Evolutionary conservation across 2,113 vertebrate species (phyloP), one percentile per base, ranked within the genome.

Genomic region (Etheostoma cragini): DNA sequence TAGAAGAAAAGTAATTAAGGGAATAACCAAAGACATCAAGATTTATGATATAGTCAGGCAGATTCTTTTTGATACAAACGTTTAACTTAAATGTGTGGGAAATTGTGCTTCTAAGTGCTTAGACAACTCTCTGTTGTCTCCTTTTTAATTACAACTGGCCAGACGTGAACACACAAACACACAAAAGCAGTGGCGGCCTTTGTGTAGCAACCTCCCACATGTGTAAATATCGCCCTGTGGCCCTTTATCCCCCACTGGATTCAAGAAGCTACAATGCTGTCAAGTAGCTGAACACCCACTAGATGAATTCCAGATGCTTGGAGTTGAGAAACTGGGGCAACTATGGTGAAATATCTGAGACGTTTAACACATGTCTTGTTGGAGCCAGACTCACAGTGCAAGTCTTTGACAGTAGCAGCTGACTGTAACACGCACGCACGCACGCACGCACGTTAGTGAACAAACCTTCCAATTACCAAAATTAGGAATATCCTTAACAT

Each of bases 291-390:
- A 78, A 87, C 87, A 75, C 85, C 88, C 89, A 89, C 87, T 47
- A 13, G 81, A 92, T 89, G 76, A 70, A 87, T 91, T 92, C 90
- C 90, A 93, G 89, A 91, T 91, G 91, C 86, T 68, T 8, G 30
- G 57, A 65, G 83, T 69, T 53, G 63, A 84, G 76, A 72, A 92
- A 89, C 81, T 83, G 74, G 88, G 72, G 73, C 84, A 82, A 80
- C 75, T 61, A 19, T 11, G 33, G 62, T 64, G 82, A 88, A 84
- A 74, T 63, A 61, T 78, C 78, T 80, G 75, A 85, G 84, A 81
- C 66, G 60, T 73, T 85, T 33, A 76, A 56, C 71, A 67, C 78
- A 72, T 63, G 84, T 77, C 60, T 52, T 45, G 54, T 21, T 67
- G 75, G 54, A 87, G 71, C 11, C 85, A 63, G 65, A 82, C 64